Evolutionary conservation across 2,113 vertebrate genomes (phyloP).

Genomic region (Silurus meridionalis): DNA sequence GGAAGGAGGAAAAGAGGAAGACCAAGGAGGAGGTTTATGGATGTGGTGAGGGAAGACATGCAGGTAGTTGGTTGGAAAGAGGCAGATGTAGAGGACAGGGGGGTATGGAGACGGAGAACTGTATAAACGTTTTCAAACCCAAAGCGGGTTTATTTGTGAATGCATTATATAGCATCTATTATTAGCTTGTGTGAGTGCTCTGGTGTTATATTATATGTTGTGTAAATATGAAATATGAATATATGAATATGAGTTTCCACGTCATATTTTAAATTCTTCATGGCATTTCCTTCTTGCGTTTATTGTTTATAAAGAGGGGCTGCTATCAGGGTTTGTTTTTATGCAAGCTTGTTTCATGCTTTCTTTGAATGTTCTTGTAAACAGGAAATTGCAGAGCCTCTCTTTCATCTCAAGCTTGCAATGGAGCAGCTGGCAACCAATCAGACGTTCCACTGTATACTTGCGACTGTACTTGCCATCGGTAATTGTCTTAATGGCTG

Average conservation of each 20-base stretch:
- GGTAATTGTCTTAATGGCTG: conserved; percentile 78
- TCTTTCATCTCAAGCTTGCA: conserved; percentile 75
- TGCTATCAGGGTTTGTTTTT: conserved; percentile 10
- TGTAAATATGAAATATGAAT: too few species aligned
- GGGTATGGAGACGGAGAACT: not conserved
- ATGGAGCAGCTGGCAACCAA: conserved; percentile 75
- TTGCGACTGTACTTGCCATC: conserved; percentile 75
- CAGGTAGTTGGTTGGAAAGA: too few species aligned
- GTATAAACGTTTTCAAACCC: not conserved
- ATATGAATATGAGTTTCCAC: not conserved
- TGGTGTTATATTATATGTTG: not conserved
- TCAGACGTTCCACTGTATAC: conserved; percentile 72
- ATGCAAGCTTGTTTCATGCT: not conserved
- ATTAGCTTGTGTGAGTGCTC: not conserved
- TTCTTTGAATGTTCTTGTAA: conserved; percentile 18
- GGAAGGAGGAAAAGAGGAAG: too few species aligned
- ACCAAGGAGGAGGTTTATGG: too few species aligned
- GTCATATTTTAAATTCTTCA: not conserved
- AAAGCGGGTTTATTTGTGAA: not conserved
- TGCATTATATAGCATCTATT: not conserved
- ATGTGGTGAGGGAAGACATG: too few species aligned
- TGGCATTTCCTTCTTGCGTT: not conserved
- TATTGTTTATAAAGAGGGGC: not conserved
- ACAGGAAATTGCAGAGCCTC: conserved; percentile 77
- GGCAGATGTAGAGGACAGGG: too few species aligned